Evolutionary conservation across 2,113 vertebrate genomes (phyloP).

Genomic region (Petrocephalus microphthalmus): DNA sequence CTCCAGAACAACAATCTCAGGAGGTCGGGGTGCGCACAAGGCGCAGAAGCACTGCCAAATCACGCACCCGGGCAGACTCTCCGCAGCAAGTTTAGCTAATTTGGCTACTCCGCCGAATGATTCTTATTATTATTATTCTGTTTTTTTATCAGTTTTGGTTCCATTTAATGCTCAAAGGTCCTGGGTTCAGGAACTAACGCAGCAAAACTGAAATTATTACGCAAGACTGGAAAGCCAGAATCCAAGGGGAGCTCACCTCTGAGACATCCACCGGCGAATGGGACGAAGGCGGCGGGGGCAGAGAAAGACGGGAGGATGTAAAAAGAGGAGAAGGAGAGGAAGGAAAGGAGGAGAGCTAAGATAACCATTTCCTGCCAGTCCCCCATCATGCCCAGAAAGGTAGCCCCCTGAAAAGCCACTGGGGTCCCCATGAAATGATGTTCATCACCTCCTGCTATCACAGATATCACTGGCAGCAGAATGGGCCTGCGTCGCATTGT

Average conservation of each 20-base stretch:
- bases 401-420: background rate
- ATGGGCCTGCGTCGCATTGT: background rate
- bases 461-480: background rate
- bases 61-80: background rate
- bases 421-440: background rate
- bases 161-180: background rate
- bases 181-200: background rate
- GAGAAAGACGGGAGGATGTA: background rate
- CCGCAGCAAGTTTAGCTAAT: background rate
- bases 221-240: background rate
- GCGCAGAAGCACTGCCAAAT: background rate
- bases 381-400: background rate
- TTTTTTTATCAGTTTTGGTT: background rate
- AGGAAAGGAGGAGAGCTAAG: background rate
- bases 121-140: background rate
- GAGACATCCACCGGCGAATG: background rate
- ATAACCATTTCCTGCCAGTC: background rate
- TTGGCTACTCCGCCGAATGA: background rate
- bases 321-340: background rate
- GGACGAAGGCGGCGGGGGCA: background rate
- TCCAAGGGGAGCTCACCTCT: background rate
- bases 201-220: background rate
- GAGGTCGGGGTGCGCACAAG: background rate
- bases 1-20: background rate
- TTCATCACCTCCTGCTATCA: background rate